phyloP scores from a whole-genome alignment of 1,140 invertebrate species.

The Drosophila hydei region DNA sequence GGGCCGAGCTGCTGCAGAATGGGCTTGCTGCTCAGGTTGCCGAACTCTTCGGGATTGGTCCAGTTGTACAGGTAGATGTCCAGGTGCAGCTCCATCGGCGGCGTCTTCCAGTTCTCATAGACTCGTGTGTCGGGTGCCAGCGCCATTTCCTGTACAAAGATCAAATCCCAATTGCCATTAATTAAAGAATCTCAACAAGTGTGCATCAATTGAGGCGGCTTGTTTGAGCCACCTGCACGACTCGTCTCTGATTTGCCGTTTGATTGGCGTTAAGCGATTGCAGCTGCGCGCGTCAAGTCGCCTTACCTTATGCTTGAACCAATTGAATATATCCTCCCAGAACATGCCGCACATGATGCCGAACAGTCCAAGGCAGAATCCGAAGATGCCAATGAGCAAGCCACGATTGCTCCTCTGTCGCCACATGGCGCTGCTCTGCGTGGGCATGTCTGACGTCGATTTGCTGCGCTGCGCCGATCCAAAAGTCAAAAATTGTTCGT shows the following conservation, averaged over 20 bases:
- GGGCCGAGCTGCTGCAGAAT: constrained; percentile 89
- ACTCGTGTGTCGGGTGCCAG: constrained; percentile 86
- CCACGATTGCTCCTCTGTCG: constrained; percentile 63
- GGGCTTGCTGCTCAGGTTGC: constrained; percentile 85
- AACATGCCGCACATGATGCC: constrained; percentile 79
- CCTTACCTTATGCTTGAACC: constrained; percentile 79
- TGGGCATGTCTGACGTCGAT: constrained; percentile 45
- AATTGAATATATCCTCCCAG: constrained; percentile 79
- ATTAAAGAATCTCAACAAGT: constrained; percentile 68
- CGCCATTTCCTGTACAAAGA: constrained; percentile 86
- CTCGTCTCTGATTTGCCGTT: constrained; percentile 6
- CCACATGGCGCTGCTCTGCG: constrained; percentile 63
- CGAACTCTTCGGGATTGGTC: constrained; percentile 89
- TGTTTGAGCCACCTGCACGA: constrained; percentile 46
- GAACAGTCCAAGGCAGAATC: constrained; percentile 72
- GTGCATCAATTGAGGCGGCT: constrained; percentile 47
- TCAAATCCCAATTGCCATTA: constrained; percentile 59
- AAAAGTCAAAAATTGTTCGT: not conserved
- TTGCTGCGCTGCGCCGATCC: not conserved
- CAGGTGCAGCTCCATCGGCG: constrained; percentile 90
- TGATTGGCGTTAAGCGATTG: constrained; percentile 53
- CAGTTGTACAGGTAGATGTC: constrained; percentile 93
- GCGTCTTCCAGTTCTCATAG: constrained; percentile 89
- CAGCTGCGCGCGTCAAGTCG: constrained; percentile 51
- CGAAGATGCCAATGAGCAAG: constrained; percentile 65